Conservation (phyloP, 2,113 vertebrate species). For the Brevimyrus niger region DNA sequence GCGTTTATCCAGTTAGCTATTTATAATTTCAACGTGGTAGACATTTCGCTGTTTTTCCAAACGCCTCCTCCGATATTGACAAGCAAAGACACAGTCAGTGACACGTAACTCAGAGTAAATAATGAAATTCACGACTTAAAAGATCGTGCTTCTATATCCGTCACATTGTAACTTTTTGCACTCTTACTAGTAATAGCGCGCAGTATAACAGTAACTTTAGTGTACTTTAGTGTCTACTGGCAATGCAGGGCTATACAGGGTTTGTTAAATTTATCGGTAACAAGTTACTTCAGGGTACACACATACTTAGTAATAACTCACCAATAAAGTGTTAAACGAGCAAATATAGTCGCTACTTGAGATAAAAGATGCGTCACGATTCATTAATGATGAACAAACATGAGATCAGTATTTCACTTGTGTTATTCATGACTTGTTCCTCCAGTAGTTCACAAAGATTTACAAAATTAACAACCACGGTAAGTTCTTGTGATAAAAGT, state of each 20-base stretch:
- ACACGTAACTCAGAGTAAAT: neutral
- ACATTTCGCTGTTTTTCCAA: neutral
- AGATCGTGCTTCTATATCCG: neutral
- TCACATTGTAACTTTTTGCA: neutral
- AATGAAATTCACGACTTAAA: neutral
- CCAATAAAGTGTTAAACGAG: neutral
- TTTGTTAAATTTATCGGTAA: neutral
- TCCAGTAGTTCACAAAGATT: neutral
- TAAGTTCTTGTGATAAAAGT: neutral
- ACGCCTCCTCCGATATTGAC: neutral
- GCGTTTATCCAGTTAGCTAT: neutral
- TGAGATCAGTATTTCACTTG: neutral
- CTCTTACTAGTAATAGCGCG: neutral
- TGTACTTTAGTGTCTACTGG: neutral
- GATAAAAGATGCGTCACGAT: neutral
- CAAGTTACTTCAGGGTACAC: neutral
- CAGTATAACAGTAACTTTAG: neutral
- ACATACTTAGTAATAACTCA: neutral
- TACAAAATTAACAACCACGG: neutral
- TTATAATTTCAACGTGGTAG: neutral
- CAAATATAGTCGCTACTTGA: neutral
- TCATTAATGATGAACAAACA: neutral
- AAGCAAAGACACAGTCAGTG: neutral
- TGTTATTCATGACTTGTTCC: neutral
- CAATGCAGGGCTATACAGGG: neutral